Evolutionary conservation across 2,888 invertebrate genomes (phyloP), one percentile per base, ranked within the genome.

Genomic region (Chesias legatella): DNA sequence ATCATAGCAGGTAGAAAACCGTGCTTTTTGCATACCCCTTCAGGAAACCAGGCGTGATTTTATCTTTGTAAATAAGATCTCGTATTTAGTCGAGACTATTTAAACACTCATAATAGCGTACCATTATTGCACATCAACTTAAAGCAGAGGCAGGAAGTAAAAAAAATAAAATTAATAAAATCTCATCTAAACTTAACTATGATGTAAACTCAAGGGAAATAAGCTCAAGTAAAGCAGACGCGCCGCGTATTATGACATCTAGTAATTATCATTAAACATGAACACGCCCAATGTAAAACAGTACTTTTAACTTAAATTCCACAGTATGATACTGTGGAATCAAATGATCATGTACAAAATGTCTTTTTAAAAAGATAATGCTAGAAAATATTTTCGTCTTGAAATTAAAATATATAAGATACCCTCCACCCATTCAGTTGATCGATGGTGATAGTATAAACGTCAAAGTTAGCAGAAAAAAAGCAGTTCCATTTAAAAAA

Each of bases 201-300:
- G 51, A 52, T 53, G 34, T 33, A 60, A 47, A 8, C 67, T 43
- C 67, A 2, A 1, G 69, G 67, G 69, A 69, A 70, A 70, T 70
- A 66, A 61, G 53, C 51, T 53, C 54, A 68, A 70, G 71, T 70
- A 68, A 51, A 45, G 45, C 43, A 42, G 50, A 54, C 17, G 34
- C 35, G 34, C 9, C 41, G 41, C 41, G 41, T 39, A 39, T 51
- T 40, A 51, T 56, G 43, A 48, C 38, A 58, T 60, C 56, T 62
- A 64, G 69, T 79, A 75, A 80, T 80, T 79, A 79, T 78, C 67
- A 68, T 79, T 79, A 79, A 74, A 77, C 69, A 59, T 65, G 64
- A 62, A 58, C 63, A 64, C 67, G 59, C 63, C 68, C 60, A 60
- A 58, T 61, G 56, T 67, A 63, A 20, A 23, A 31, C 30, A 35